A percentile compares a stretch with the other conserved stretches of the same genome.
These are phyloP conservation scores for Prionailurus bengalensis DNA, from an alignment of 2,113 vertebrate genomes.

Conservation along the genomic window DNA sequence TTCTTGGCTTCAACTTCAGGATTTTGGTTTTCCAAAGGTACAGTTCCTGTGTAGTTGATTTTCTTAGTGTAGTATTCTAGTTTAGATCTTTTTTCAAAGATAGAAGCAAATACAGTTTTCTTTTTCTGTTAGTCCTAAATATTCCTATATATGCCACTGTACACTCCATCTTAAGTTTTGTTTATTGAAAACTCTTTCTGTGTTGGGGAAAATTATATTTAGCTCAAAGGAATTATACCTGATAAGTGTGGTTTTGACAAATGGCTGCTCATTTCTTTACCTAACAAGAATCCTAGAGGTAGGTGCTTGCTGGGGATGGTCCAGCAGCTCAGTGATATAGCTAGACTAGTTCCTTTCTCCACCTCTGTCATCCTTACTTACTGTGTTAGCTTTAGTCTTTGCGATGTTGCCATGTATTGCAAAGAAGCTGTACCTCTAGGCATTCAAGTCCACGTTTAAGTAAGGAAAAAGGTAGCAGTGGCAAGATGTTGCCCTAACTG, in stretches of 20 bases:
- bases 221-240: neutral
- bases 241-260: neutral
- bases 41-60: conserved; percentile 41
- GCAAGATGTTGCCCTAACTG: neutral
- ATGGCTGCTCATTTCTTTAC: neutral
- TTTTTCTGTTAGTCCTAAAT: neutral
- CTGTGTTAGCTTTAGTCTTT: neutral
- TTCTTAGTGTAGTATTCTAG: conserved; percentile 21
- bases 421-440: neutral
- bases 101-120: neutral
- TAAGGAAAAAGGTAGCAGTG: neutral
- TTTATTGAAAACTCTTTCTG: neutral
- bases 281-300: neutral
- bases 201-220: neutral
- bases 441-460: neutral
- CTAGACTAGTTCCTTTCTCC: neutral
- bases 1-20: neutral
- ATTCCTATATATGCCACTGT: neutral
- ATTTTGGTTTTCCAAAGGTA: conserved; percentile 55
- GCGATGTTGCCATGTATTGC: neutral
- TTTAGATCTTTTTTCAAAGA: conserved; percentile 36
- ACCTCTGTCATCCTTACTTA: neutral
- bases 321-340: neutral
- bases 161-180: neutral
- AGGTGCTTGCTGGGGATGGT: neutral